These are phyloP conservation scores for Pomacea canaliculata DNA, from an alignment of 2,888 invertebrate species.

Conservation along the genomic window DNA sequence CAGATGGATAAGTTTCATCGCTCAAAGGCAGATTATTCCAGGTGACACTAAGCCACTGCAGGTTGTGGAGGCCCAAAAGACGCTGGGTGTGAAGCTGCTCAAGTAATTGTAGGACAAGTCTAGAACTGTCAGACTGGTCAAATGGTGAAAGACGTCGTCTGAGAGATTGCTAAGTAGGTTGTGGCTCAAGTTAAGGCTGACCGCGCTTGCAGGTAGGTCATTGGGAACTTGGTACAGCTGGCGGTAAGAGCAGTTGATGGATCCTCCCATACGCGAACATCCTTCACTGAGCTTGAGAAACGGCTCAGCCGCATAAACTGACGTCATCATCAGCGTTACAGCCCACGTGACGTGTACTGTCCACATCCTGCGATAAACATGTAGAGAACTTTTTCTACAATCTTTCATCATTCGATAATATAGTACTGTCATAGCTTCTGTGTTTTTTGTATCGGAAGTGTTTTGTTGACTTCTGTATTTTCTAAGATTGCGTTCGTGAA, in stretches of 20 bases:
- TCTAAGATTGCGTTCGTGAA: too few relatives aligned
- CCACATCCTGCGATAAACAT: too few relatives aligned
- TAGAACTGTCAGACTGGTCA: conserved; percentile 3
- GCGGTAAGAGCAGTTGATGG: not conserved
- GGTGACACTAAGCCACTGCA: conserved; percentile 12
- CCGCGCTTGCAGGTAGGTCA: not conserved
- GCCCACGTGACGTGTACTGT: too few relatives aligned
- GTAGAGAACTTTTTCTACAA: too few relatives aligned
- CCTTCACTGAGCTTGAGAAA: not conserved
- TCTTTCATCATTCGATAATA: too few relatives aligned
- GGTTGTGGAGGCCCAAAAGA: conserved; percentile 16
- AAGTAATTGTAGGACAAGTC: conserved; percentile 19
- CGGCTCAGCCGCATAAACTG: too few relatives aligned
- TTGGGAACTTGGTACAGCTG: not conserved
- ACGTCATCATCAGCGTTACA: too few relatives aligned
- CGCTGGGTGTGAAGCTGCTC: not conserved
- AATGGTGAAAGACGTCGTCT: conserved; percentile 9
- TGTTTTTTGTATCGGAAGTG: too few relatives aligned
- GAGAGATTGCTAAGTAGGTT: not conserved
- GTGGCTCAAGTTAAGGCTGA: conserved; percentile 2
- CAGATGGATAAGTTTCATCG: not conserved
- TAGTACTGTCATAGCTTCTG: too few relatives aligned
- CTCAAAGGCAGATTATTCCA: conserved; percentile 12
- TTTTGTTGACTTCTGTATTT: too few relatives aligned
- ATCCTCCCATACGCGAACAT: not conserved